Conservation (phyloP, 2,888 invertebrate species). For the Eledone cirrhosa region DNA sequence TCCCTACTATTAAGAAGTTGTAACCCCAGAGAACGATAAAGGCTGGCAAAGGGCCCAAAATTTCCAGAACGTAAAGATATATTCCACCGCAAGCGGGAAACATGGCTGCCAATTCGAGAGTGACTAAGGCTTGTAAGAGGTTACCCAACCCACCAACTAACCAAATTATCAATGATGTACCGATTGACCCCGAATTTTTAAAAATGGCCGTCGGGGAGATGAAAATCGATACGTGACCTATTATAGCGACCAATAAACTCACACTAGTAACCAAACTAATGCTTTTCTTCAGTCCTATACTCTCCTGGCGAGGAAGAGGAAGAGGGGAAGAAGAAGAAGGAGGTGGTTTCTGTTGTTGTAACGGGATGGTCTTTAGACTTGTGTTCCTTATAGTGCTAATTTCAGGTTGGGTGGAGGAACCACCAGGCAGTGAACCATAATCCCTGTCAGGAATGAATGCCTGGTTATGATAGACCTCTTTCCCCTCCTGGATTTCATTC, state of each 20-base stretch:
- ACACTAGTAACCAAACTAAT: conserved; percentile 52
- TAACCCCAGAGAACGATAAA: conserved; percentile 72
- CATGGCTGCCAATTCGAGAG: conserved; percentile 83
- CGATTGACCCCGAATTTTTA: conserved; percentile 85
- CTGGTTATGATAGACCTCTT: background rate
- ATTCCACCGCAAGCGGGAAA: conserved; percentile 83
- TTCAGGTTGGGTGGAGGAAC: background rate
- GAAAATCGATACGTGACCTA: conserved; percentile 75
- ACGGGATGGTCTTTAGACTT: too few relatives aligned
- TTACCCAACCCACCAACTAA: conserved; percentile 87
- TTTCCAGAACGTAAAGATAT: conserved; percentile 74
- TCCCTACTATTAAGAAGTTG: conserved; percentile 59
- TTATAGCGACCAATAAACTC: conserved; percentile 55
- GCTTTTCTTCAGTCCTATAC: conserved; percentile 49
- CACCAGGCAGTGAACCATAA: too few relatives aligned
- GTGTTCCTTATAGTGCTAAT: background rate
- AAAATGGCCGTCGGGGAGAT: conserved; percentile 96
- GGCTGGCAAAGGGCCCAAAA: conserved; percentile 69
- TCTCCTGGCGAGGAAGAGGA: background rate
- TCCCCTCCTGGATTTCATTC: background rate
- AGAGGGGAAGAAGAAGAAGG: background rate
- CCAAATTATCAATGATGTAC: conserved; percentile 94
- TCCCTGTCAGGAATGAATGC: background rate
- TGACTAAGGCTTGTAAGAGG: conserved; percentile 72
- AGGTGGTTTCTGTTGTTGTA: background rate